Percentiles rank a stretch among this genome's conserved stretches.
phyloP scores from a whole-genome alignment of 2,113 vertebrate species.

The Seriola aureovittata region DNA sequence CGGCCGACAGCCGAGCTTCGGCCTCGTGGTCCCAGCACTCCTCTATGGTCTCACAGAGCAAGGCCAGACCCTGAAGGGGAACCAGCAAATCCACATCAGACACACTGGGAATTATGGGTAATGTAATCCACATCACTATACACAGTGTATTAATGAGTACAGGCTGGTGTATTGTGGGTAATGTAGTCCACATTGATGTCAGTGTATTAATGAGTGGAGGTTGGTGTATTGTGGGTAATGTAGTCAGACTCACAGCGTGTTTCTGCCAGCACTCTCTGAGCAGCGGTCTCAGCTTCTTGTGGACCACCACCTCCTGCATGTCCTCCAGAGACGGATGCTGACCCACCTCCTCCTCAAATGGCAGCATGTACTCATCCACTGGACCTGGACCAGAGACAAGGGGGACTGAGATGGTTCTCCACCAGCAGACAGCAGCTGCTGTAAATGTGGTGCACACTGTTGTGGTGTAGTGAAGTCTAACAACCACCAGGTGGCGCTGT shows the following conservation, averaged over 20 bases:
- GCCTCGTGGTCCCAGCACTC: constrained; percentile 98
- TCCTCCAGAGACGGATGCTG: constrained; percentile 96
- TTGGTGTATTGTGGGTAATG: constrained; percentile 1
- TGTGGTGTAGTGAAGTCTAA: too few species aligned
- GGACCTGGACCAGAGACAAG: constrained; percentile 83
- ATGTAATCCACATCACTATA: neutral
- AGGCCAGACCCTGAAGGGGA: constrained; percentile 86
- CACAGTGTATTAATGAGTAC: too few species aligned
- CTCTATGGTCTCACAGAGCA: constrained; percentile 95
- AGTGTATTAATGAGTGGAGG: neutral
- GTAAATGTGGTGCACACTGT: too few species aligned
- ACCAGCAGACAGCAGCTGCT: too few species aligned
- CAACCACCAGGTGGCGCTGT: too few species aligned
- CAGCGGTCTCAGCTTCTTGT: constrained; percentile 93
- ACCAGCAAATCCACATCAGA: neutral
- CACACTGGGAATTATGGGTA: neutral
- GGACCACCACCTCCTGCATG: constrained; percentile 97
- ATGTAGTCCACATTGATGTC: neutral
- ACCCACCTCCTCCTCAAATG: constrained; percentile 95
- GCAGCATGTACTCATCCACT: constrained; percentile 93
- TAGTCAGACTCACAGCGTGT: constrained; percentile 86
- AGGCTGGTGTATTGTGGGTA: too few species aligned
- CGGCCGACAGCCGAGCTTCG: constrained; percentile 92
- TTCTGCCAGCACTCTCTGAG: constrained; percentile 95
- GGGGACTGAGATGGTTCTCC: too few species aligned